Base-by-base conservation (phyloP, 2,113 vertebrate genomes). In the Nerophis ophidion region DNA sequence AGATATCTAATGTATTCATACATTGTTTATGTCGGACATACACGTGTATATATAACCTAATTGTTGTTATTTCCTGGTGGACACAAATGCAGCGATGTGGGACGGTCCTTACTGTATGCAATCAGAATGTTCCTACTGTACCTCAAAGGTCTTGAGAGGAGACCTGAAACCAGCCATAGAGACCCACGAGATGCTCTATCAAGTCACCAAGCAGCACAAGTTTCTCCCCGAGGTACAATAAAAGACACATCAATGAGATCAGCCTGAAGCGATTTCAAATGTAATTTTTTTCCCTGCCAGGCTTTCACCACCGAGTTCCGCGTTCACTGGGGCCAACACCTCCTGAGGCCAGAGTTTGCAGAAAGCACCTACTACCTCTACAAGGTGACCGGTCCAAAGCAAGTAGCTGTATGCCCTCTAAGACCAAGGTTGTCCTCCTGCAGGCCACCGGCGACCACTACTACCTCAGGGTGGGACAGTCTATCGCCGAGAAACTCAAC, bases 331-430 rank as follows among this genome's bases (percentile, higher is more conserved):
- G 96, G 95, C 74, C 97, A 99, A 83, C 96, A 99, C 73, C 92
- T 96, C 26, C 86, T 99, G 77, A 91, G 97, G 75, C 97, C 97
- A 68, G 97, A 99, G 83, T 99, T 99, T 92, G 96, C 96, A 63
- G 97, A 99, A 84, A 98, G 97, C 85, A 98, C 96, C 55, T 99
- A 99, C 80, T 99, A 98, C 90, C 89, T 99, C 70, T 98, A 96
- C 74, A 98, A 98, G 89, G 97, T 95, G 74, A 72, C 7, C 33
- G 26, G 26, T 26, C 26, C 26, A 26, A 40, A 9, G 38, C 38
- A 40, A 40, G 2, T 8, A 4, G 26, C 26, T 26, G 26, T 26
- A 26, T 4, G 26, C 26, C 26, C 26, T 26, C 26, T 26, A 26
- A 44, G 12, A 44, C 40, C 4, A 44, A 11, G 40, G 10, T 1